Conservation (phyloP, 2,113 vertebrate species). For the Archocentrus centrarchus region DNA sequence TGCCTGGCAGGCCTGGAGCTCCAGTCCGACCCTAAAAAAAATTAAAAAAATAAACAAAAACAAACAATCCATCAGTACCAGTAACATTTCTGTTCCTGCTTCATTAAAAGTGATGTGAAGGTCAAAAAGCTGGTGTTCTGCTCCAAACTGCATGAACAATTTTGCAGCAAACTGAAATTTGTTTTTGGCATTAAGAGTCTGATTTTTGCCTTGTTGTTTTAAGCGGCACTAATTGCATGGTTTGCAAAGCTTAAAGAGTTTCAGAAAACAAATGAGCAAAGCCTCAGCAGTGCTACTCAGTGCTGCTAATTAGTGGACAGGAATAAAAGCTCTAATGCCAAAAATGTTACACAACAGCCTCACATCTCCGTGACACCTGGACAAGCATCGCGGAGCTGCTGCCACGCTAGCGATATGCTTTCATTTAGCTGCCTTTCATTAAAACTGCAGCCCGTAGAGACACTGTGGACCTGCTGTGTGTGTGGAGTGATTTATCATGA, state of each 20-base stretch:
- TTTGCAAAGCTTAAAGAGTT: neutral
- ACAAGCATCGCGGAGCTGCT: slow-evolving; percentile 6
- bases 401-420: slow-evolving; percentile 39
- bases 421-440: slow-evolving; percentile 55
- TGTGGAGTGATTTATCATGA: slow-evolving; percentile 70
- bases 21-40: slow-evolving; percentile 88
- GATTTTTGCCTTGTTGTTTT: no score
- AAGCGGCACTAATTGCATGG: no score
- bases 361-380: slow-evolving; percentile 32
- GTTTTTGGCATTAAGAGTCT: neutral
- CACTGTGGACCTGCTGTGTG: slow-evolving; percentile 47
- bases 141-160: neutral
- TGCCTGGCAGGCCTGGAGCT: slow-evolving; percentile 89
- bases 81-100: neutral
- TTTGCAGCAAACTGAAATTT: neutral
- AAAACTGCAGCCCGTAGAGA: slow-evolving; percentile 56
- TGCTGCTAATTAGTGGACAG: slow-evolving; percentile 21
- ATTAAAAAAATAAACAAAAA: neutral
- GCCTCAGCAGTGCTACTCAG: neutral
- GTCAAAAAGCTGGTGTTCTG: neutral
- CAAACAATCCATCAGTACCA: neutral
- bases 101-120: neutral
- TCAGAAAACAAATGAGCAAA: neutral
- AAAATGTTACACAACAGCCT: slow-evolving; percentile 24
- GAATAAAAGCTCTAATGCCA: slow-evolving; percentile 17